Evolutionary conservation across 1,140 invertebrate genomes (phyloP), one percentile per base, ranked within the genome.

Genomic region (Plutomurus gul): DNA sequence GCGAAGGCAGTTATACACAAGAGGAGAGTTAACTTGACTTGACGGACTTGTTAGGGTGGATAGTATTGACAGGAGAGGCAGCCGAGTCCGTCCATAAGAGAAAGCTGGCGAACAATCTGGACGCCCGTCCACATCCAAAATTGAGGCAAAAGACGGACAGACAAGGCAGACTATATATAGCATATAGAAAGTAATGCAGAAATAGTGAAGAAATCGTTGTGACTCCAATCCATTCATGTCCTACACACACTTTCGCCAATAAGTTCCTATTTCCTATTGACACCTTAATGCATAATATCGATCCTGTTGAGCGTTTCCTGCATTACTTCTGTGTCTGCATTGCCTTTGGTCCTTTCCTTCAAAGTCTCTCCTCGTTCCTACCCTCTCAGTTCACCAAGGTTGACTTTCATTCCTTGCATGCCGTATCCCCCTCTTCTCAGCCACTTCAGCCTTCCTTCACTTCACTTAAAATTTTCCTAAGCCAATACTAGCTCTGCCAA

Each of bases 241-340:
- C 25, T 22, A 20, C 43, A 51, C 47, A 51, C 47, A 51, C 47
- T 51, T n/a, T 51, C 18, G 47, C 47, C 47, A 51, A 51, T 51
- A 51, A 51, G 20, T 51, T 51, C 47, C 47, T 51, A 51, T 51
- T 51, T 51, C 47, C 47, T 51, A 51, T 51, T 51, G 47, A 51
- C 47, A 51, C 47, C 18, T 18, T 51, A 51, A 51, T 51, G 47
- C 47, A 51, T 51, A 51, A 51, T 51, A 51, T 51, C 47, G 47
- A 51, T 51, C 47, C 47, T 51, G 13, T 22, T 51, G 20, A 25
- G 47, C 20, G 10, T 11, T 47, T 0, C 18, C 47, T 8, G 43
- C 47, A 49, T 6, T 10, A 51, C 20, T 22, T 51, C 18, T 51
- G 18, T 51, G 18, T 51, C 47, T 49, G 7, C 18, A 49, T 49